These are phyloP conservation scores for Thamnaconus septentrionalis DNA, from an alignment of 2,113 vertebrate genomes.

Conservation along the genomic window DNA sequence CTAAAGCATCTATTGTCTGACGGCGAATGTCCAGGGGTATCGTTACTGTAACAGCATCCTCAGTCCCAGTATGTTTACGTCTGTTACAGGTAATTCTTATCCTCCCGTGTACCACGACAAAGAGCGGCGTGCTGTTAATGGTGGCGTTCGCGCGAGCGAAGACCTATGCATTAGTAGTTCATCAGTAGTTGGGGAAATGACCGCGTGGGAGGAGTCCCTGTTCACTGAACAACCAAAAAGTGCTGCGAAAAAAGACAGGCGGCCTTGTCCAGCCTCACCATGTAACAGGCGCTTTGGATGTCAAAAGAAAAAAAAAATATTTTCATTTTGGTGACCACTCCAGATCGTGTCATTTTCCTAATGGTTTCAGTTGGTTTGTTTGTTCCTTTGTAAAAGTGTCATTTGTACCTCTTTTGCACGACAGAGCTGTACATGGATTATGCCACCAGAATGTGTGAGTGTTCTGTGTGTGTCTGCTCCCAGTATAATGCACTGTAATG, in stretches of 20 bases:
- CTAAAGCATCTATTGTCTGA: conserved; percentile 1
- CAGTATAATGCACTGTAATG: conserved; percentile 64
- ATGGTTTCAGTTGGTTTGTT: conserved; percentile 27
- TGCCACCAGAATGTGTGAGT: conserved; percentile 47
- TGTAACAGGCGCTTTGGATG: conserved; percentile 52
- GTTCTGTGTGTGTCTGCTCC: conserved; percentile 19
- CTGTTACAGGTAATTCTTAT: conserved; percentile 32
- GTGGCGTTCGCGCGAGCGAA: conserved; percentile 51
- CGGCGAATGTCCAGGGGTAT: conserved; percentile 39
- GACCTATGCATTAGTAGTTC: conserved; percentile 65
- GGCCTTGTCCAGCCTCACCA: conserved; percentile 34
- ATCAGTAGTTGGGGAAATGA: conserved; percentile 23
- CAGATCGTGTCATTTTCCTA: conserved; percentile 39
- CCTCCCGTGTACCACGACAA: conserved; percentile 21
- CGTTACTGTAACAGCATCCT: conserved; percentile 30
- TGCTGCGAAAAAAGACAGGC: conserved; percentile 54
- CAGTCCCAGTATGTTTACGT: conserved; percentile 52
- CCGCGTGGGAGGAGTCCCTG: conserved; percentile 17
- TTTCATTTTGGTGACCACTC: conserved; percentile 52
- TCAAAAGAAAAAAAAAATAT: conserved; percentile 33
- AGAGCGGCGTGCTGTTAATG: conserved; percentile 31
- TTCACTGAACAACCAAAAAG: conserved; percentile 67
- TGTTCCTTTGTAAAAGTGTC: conserved; percentile 50
- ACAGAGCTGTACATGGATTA: conserved; percentile 58
- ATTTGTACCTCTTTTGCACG: conserved; percentile 77